phyloP scores from a whole-genome alignment of 2,888 invertebrate genomes.

The Rhagium mordax region DNA sequence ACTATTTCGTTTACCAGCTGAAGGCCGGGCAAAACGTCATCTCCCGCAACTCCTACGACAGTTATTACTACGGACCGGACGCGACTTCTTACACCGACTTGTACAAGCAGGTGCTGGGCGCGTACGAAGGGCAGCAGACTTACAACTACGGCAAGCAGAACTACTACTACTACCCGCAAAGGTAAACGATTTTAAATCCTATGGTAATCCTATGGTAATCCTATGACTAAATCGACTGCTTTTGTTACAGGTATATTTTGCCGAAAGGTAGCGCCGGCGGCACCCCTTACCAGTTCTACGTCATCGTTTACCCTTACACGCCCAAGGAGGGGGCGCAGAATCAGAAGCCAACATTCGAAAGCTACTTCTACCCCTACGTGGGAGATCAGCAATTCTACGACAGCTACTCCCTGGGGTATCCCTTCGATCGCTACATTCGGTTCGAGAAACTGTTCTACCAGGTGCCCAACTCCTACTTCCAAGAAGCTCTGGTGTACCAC shows the following conservation, averaged over 20 bases:
- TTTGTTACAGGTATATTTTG: slow-evolving; percentile 66
- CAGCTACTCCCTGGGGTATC: slow-evolving; percentile 80
- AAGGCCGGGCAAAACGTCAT: slow-evolving; percentile 78
- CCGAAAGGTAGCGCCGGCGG: slow-evolving; percentile 81
- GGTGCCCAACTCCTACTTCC: slow-evolving; percentile 79
- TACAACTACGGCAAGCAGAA: slow-evolving; percentile 67
- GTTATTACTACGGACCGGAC: slow-evolving; percentile 77
- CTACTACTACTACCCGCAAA: slow-evolving; percentile 80
- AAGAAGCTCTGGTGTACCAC: slow-evolving; percentile 79
- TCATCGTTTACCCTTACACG: slow-evolving; percentile 70
- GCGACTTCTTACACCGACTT: slow-evolving; percentile 76
- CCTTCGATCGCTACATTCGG: slow-evolving; percentile 79
- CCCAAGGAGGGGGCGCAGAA: slow-evolving; percentile 54
- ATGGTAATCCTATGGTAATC: too few species aligned
- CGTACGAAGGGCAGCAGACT: slow-evolving; percentile 66
- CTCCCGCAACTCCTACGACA: slow-evolving; percentile 79
- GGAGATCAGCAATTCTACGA: slow-evolving; percentile 68
- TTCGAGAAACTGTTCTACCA: slow-evolving; percentile 73
- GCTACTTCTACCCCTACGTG: slow-evolving; percentile 22
- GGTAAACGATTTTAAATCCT: slow-evolving; percentile 62
- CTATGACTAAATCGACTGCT: slow-evolving; percentile 30
- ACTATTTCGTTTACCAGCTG: slow-evolving; percentile 75
- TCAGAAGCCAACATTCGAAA: not conserved
- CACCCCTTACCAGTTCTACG: slow-evolving; percentile 72
- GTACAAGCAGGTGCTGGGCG: slow-evolving; percentile 76